Conservation (phyloP, 2,888 invertebrate genomes). For the Cryptus viduatorius region DNA sequence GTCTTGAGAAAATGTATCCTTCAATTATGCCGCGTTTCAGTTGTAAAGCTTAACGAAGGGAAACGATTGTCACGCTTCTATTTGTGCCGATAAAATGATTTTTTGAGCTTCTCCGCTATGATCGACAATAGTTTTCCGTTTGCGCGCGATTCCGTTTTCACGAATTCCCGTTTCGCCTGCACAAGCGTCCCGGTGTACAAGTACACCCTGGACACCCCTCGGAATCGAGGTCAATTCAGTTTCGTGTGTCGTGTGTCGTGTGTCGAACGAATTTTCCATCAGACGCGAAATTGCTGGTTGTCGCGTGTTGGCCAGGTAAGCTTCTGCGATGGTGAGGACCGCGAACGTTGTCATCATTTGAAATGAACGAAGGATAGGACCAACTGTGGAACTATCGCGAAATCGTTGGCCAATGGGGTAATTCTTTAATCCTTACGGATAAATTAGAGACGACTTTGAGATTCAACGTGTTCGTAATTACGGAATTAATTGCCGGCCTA, state of each 20-base stretch:
- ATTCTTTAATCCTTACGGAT: background rate
- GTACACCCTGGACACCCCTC: background rate
- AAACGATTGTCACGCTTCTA: background rate
- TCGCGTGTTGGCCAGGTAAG: constrained; percentile 8
- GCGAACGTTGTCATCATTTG: background rate
- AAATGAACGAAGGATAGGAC: background rate
- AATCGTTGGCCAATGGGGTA: background rate
- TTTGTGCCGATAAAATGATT: background rate
- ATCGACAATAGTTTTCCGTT: background rate
- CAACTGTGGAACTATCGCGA: background rate
- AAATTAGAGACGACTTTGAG: background rate
- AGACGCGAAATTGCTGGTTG: constrained; percentile 37
- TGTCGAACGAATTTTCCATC: constrained; percentile 35
- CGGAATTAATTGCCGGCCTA: too few species aligned
- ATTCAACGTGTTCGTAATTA: too few species aligned
- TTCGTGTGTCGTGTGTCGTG: constrained; percentile 16
- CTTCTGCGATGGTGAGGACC: background rate
- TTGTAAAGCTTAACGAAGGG: too few species aligned
- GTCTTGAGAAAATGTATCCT: background rate
- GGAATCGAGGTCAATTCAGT: constrained; percentile 38
- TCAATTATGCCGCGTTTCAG: too few species aligned
- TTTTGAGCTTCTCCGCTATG: background rate
- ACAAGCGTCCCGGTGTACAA: background rate
- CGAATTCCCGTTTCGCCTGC: background rate
- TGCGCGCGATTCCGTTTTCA: background rate